These are phyloP conservation scores for Pygocentrus nattereri DNA, from an alignment of 2,797 vertebrate genomes.

Conservation along the genomic window DNA sequence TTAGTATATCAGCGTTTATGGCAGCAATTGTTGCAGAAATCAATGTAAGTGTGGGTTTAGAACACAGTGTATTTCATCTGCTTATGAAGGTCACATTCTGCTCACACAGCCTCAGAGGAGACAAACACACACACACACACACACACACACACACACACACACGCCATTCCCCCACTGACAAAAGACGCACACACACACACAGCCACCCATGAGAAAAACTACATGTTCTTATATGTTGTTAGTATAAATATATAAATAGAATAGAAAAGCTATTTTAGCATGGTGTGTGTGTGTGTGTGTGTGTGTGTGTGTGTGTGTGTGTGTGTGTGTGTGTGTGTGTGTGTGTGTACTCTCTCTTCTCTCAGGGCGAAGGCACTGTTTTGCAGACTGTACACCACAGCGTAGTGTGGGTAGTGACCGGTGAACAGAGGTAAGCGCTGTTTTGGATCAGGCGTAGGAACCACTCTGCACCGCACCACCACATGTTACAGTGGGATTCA, in stretches of 20 bases:
- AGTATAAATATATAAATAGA: not conserved
- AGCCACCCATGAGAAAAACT: not conserved
- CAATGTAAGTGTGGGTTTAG: conserved; percentile 63
- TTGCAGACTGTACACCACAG: no score
- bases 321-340: not conserved
- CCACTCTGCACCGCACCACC: no score
- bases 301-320: not conserved
- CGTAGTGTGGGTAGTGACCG: no score
- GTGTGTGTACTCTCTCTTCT: not conserved
- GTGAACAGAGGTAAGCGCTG: no score
- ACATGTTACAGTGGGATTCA: no score
- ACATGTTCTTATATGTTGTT: not conserved
- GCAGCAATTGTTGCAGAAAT: conserved; percentile 72
- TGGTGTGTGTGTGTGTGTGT: no score
- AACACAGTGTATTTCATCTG: conserved; percentile 75
- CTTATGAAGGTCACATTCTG: conserved; percentile 78
- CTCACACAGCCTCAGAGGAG: conserved; percentile 61
- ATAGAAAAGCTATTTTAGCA: not conserved
- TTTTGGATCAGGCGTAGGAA: no score
- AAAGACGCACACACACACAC: conserved; percentile 12
- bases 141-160: conserved; percentile 18
- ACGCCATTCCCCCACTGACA: conserved; percentile 15
- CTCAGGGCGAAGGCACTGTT: no score
- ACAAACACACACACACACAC: conserved; percentile 28
- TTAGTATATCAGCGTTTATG: conserved; percentile 76